A percentile compares a stretch with the other conserved stretches of the same genome.
These are phyloP conservation scores for Netelia virgata DNA, from an alignment of 2,888 invertebrate genomes.

Conservation along the genomic window DNA sequence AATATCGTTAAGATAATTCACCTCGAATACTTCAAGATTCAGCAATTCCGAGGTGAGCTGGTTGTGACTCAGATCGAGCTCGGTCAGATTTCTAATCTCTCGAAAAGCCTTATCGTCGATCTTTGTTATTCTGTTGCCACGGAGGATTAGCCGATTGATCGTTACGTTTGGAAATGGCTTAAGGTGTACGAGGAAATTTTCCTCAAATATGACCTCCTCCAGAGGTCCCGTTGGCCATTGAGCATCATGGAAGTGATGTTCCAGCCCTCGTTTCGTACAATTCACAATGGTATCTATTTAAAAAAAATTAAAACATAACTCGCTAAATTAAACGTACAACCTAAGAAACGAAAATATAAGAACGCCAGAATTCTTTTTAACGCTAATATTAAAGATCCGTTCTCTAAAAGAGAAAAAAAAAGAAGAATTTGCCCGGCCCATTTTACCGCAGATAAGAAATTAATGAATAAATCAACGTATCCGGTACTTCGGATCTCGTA, in stretches of 20 bases:
- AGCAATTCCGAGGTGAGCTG: slow-evolving; percentile 87
- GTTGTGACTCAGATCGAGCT: slow-evolving; percentile 90
- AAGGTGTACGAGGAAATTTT: slow-evolving; percentile 82
- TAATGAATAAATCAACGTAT: not conserved
- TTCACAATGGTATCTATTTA: slow-evolving; percentile 83
- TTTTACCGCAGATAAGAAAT: not conserved
- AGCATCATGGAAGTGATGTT: slow-evolving; percentile 85
- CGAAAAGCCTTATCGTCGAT: slow-evolving; percentile 89
- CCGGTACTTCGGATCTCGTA: not conserved
- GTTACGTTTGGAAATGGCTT: slow-evolving; percentile 86
- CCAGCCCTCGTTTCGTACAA: slow-evolving; percentile 86
- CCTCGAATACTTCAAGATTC: slow-evolving; percentile 89
- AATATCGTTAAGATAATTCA: slow-evolving; percentile 77
- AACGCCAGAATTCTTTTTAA: not conserved
- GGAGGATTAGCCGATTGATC: slow-evolving; percentile 87
- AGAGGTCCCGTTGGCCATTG: slow-evolving; percentile 86
- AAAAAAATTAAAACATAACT: not conserved
- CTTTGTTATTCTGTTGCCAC: slow-evolving; percentile 87
- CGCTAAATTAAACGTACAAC: not conserved
- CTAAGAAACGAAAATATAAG: not conserved
- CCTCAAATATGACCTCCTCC: slow-evolving; percentile 77
- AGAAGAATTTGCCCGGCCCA: not conserved
- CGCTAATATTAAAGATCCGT: not conserved
- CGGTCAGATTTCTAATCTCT: slow-evolving; percentile 87
- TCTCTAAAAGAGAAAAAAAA: not conserved